Evolutionary conservation across 2,888 invertebrate genomes (phyloP).

Genomic region (Polietes domitor): DNA sequence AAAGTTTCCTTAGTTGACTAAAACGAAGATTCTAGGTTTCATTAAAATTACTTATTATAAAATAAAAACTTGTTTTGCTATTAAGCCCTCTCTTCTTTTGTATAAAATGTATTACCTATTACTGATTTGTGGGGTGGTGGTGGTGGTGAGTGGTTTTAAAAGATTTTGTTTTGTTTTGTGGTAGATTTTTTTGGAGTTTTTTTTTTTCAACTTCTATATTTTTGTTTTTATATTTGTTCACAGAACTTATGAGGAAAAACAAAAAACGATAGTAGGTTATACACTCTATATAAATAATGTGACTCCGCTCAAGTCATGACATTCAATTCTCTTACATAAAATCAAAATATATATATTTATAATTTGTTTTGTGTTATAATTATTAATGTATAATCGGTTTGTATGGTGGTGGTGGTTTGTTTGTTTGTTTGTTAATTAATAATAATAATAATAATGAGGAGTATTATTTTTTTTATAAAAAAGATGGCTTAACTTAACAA

Average conservation of each 20-base stretch:
- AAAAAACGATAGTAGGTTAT: constrained; percentile 10
- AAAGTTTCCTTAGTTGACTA: not conserved
- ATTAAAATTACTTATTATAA: not conserved
- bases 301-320: constrained; percentile 10
- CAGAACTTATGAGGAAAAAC: constrained; percentile 32
- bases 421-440: not conserved
- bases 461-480: not conserved
- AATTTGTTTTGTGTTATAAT: constrained; percentile 19
- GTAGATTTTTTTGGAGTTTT: not conserved
- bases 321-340: constrained; percentile 32
- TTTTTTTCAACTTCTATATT: constrained; percentile 1
- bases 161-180: not conserved
- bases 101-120: not conserved
- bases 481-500: constrained; percentile 18
- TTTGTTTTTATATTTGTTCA: constrained; percentile 12
- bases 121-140: not conserved
- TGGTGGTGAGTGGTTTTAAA: not conserved
- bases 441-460: not conserved
- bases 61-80: not conserved
- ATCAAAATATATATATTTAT: constrained; percentile 33
- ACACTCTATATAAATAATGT: constrained; percentile 14
- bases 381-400: constrained; percentile 32
- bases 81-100: not conserved
- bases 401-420: not conserved
- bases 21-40: not conserved